Percentiles rank a stretch among this genome's conserved stretches.
These are phyloP conservation scores for Lipophrys pholis DNA, from an alignment of 2,113 vertebrate genomes.

Conservation along the genomic window DNA sequence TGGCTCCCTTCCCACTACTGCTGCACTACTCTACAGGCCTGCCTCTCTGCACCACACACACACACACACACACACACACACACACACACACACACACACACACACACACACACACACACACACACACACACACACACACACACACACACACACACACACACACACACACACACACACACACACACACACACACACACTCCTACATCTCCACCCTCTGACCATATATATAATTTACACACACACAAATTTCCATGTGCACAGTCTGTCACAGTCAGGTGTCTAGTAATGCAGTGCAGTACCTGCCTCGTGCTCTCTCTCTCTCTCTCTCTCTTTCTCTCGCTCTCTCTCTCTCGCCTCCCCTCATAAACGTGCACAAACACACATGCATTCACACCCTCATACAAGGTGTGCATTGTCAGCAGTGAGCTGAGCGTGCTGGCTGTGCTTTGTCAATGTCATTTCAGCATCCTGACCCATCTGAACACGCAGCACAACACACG, in stretches of 20 bases:
- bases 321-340: too few species aligned
- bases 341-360: background rate
- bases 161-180: too few species aligned
- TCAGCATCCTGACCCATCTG: slow-evolving; percentile 24
- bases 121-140: too few species aligned
- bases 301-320: slow-evolving; percentile 1
- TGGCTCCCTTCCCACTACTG: slow-evolving; percentile 77
- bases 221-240: slow-evolving; percentile 42
- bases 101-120: slow-evolving; percentile 13
- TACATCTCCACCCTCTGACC: slow-evolving; percentile 16
- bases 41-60: slow-evolving; percentile 64
- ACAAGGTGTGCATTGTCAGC: slow-evolving; percentile 47
- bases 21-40: slow-evolving; percentile 74
- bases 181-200: background rate
- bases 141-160: too few species aligned
- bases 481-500: slow-evolving; percentile 8
- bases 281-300: slow-evolving; percentile 27
- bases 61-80: slow-evolving; percentile 35
- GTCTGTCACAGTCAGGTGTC: slow-evolving; percentile 19
- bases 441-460: slow-evolving; percentile 59
- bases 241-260: slow-evolving; percentile 16
- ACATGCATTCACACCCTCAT: slow-evolving; percentile 10
- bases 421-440: slow-evolving; percentile 42
- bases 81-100: slow-evolving; percentile 6
- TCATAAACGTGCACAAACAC: slow-evolving; percentile 17